These are phyloP conservation scores for Molorchus minor DNA, from an alignment of 2,888 invertebrate species.

Conservation along the genomic window DNA sequence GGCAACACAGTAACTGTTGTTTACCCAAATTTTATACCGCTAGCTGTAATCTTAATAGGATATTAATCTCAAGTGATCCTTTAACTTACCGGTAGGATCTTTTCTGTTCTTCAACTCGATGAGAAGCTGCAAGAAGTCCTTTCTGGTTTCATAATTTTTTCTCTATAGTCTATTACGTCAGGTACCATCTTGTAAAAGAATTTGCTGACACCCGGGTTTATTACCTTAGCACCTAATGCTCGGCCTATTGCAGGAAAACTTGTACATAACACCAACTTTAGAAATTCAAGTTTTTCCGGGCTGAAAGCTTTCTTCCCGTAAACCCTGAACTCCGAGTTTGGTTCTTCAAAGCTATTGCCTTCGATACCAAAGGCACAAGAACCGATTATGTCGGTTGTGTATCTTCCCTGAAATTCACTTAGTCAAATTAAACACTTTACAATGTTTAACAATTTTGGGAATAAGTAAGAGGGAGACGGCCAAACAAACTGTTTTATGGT, in stretches of 20 bases:
- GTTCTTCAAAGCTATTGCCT: conserved; percentile 65
- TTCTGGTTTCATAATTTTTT: conserved; percentile 55
- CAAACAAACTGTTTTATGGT: no score
- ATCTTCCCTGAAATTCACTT: conserved; percentile 34
- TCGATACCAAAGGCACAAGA: conserved; percentile 69
- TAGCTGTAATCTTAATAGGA: no score
- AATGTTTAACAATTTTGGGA: no score
- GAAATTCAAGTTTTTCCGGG: neutral
- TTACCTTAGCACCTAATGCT: neutral
- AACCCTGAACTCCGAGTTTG: conserved; percentile 61
- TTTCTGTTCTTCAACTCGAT: conserved; percentile 49
- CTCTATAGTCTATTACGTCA: conserved; percentile 57
- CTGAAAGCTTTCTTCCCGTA: conserved; percentile 35
- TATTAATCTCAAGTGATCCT: no score
- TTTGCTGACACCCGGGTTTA: conserved; percentile 27
- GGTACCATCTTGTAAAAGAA: conserved; percentile 45
- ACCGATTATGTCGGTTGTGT: conserved; percentile 40
- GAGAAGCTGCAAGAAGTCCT: conserved; percentile 63
- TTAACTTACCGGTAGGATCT: no score
- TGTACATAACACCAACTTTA: neutral
- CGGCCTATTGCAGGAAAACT: neutral
- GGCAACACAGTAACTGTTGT: no score
- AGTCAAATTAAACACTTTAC: no score
- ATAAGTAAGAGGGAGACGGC: no score
- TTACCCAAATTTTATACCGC: no score